These are phyloP conservation scores for Brachyistius frenatus DNA, from an alignment of 2,113 vertebrate species.

Conservation along the genomic window DNA sequence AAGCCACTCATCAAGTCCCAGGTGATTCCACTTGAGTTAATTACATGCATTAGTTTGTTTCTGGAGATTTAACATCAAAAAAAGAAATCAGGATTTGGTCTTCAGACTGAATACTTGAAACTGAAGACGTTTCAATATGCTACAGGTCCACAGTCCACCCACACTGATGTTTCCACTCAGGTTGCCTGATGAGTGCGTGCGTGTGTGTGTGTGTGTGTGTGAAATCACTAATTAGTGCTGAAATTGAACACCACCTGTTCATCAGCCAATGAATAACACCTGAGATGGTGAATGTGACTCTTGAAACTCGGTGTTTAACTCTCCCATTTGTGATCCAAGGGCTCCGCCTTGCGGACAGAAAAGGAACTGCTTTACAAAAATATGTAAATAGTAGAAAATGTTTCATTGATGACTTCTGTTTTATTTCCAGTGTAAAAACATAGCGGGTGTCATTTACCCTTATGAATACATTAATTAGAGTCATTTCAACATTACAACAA, in stretches of 20 bases:
- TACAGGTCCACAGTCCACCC: too few species aligned
- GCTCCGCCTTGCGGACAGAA: background rate
- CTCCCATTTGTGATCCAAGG: background rate
- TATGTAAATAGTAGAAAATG: background rate
- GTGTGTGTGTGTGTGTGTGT: too few species aligned
- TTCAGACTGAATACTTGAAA: too few species aligned
- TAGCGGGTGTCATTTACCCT: background rate
- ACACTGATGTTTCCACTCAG: background rate
- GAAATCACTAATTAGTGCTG: too few species aligned
- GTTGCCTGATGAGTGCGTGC: background rate
- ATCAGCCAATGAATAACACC: too few species aligned
- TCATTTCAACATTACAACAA: background rate
- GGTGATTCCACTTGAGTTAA: too few species aligned
- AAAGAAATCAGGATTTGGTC: too few species aligned
- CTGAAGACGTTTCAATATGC: too few species aligned
- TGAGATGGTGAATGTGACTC: background rate
- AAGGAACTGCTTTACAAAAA: background rate
- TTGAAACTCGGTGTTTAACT: background rate
- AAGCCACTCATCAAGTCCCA: too few species aligned
- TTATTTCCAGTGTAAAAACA: slow-evolving; percentile 32
- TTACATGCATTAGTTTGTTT: too few species aligned
- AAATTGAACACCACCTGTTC: background rate
- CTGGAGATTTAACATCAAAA: too few species aligned
- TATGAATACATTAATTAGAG: background rate
- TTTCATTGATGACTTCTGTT: background rate